Conservation (phyloP, 2,888 invertebrate genomes). For the Anthoptus insignis region DNA sequence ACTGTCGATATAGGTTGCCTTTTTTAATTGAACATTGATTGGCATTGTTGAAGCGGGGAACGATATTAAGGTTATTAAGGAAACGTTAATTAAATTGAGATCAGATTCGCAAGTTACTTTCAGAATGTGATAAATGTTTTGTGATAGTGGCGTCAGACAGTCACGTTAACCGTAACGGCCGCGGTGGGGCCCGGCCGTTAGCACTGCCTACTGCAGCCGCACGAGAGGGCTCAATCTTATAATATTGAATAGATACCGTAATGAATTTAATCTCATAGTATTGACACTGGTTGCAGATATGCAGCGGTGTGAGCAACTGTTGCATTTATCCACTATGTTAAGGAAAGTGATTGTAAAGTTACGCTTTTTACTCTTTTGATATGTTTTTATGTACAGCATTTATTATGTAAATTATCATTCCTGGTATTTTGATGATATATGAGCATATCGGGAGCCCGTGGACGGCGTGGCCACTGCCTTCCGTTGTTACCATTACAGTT, state of each 20-base stretch:
- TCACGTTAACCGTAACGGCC: conserved; percentile 81
- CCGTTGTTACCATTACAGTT: conserved; percentile 83
- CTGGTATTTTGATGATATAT: conserved; percentile 59
- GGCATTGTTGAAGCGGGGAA: conserved; percentile 4
- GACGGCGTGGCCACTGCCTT: conserved; percentile 51
- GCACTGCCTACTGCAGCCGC: conserved; percentile 64
- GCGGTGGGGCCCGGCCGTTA: conserved; percentile 66
- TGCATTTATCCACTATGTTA: conserved; percentile 82
- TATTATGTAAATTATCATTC: conserved; percentile 79
- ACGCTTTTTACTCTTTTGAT: conserved; percentile 68
- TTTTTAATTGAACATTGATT: conserved; percentile 25
- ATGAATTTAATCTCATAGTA: conserved; percentile 71
- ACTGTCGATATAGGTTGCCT: conserved; percentile 19
- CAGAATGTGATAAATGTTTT: conserved; percentile 84
- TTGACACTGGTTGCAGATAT: conserved; percentile 65
- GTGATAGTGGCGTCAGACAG: conserved; percentile 83
- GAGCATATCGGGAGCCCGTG: conserved; percentile 35
- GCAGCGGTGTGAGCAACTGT: conserved; percentile 72
- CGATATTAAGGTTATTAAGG: conserved; percentile 5
- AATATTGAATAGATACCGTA: conserved; percentile 55
- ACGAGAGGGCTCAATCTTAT: conserved; percentile 20
- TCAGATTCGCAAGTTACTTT: conserved; percentile 64
- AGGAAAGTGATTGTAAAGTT: conserved; percentile 81
- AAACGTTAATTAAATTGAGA: conserved; percentile 38
- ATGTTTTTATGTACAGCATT: conserved; percentile 80